Conservation (phyloP, 2,797 vertebrate species). For the Pteropus rufus region DNA sequence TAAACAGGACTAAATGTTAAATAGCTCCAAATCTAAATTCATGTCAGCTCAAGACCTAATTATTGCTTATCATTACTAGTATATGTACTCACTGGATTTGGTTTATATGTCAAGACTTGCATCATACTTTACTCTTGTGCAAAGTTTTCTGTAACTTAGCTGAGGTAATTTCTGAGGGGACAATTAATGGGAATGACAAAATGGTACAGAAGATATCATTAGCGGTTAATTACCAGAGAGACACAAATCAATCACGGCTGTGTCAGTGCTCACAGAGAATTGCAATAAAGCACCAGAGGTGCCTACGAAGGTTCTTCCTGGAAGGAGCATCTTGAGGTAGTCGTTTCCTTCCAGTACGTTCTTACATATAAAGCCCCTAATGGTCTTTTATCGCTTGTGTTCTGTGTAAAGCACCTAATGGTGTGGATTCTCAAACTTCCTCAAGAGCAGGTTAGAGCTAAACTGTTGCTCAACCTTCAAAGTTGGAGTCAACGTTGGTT, state of each 20-base stretch:
- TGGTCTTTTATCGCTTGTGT: not conserved
- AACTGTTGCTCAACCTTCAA: not conserved
- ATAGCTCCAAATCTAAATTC: not conserved
- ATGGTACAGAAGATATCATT: not conserved
- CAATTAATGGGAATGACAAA: not conserved
- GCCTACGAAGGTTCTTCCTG: not conserved
- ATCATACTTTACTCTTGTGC: not conserved
- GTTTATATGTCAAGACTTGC: not conserved
- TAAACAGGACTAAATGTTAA: not conserved
- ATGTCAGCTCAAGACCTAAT: not conserved
- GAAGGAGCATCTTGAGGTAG: not conserved
- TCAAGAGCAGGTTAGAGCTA: not conserved
- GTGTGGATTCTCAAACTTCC: not conserved
- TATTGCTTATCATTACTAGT: not conserved
- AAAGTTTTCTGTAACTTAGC: not conserved
- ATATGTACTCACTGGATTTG: not conserved
- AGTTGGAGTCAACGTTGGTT: not conserved
- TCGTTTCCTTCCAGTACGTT: not conserved
- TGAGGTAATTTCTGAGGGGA: not conserved
- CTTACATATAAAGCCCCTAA: not conserved
- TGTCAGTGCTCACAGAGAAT: not conserved
- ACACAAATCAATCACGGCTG: not conserved
- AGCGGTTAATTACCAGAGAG: not conserved
- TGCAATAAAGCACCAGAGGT: not conserved
- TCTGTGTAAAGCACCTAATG: not conserved